phyloP scores from a whole-genome alignment of 2,113 vertebrate species.

The Crotalus tigris region DNA sequence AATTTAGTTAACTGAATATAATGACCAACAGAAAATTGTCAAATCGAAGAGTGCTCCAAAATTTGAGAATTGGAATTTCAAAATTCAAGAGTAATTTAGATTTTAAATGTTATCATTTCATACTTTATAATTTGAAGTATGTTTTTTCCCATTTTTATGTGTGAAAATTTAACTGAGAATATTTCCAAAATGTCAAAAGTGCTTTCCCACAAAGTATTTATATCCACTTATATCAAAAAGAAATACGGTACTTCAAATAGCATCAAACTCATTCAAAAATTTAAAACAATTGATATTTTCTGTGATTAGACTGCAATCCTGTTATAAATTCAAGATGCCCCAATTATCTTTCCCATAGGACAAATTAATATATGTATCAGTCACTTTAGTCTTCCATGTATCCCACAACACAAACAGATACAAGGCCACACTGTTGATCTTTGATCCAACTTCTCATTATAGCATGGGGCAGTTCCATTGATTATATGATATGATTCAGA shows the following conservation, averaged over 20 bases:
- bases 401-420: not conserved
- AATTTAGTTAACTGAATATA: not conserved
- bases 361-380: rapidly evolving
- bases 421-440: not conserved
- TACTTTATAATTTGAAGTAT: not conserved
- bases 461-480: not conserved
- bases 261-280: not conserved
- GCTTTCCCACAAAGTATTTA: not conserved
- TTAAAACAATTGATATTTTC: not conserved
- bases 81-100: not conserved
- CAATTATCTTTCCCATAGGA: not conserved
- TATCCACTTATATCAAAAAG: not conserved
- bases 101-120: not conserved
- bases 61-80: not conserved
- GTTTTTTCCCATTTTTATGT: not conserved
- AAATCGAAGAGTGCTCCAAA: not conserved
- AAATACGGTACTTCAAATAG: not conserved
- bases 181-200: not conserved
- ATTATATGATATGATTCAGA: not conserved
- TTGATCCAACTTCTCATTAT: not conserved
- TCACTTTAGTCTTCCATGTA: not conserved
- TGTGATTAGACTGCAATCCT: not conserved
- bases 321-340: not conserved
- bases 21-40: not conserved
- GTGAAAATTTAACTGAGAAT: not conserved